Percentiles rank a stretch among this genome's conserved stretches.
Conservation (phyloP, 2,888 invertebrate species). For the Caenorhabditis sulstoni region DNA sequence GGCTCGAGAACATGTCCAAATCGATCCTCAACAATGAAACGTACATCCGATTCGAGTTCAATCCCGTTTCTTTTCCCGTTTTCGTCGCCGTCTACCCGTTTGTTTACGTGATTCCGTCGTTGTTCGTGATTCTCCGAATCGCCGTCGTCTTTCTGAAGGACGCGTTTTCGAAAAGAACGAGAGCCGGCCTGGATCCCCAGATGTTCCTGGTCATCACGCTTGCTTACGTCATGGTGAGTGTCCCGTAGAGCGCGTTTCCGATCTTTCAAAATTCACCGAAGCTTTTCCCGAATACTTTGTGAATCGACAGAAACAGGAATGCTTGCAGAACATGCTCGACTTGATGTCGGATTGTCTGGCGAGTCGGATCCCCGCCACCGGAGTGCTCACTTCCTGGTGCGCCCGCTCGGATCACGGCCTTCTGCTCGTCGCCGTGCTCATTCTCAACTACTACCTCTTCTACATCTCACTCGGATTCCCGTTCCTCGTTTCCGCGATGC, state of each 20-base stretch:
- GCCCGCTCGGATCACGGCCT: slow-evolving; percentile 13
- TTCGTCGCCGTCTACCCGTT: slow-evolving; percentile 1
- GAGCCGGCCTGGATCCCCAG: slow-evolving; percentile 7
- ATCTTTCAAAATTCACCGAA: no score
- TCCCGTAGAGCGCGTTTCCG: no score
- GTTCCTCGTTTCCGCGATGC: slow-evolving; percentile 26
- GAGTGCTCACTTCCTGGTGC: slow-evolving; percentile 34
- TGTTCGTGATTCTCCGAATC: no score
- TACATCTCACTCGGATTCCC: slow-evolving; percentile 36
- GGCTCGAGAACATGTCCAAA: not conserved
- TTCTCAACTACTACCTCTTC: slow-evolving; percentile 13
- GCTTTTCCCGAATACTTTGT: no score
- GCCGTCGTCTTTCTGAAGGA: not conserved
- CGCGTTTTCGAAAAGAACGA: not conserved
- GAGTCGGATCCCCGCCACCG: slow-evolving; percentile 22
- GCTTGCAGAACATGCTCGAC: slow-evolving; percentile 2
- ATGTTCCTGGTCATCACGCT: slow-evolving; percentile 14
- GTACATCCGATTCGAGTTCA: not conserved
- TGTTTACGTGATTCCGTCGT: slow-evolving; percentile 1
- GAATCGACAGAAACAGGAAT: no score
- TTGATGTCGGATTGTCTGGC: slow-evolving; percentile 22
- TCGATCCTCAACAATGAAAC: not conserved
- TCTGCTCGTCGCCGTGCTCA: slow-evolving; percentile 1
- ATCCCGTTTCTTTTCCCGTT: not conserved
- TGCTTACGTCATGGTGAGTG: slow-evolving; percentile 5